Percentiles rank a stretch among this genome's conserved stretches.
These are phyloP conservation scores for Adelphocoris suturalis DNA, from an alignment of 2,888 invertebrate species.

Conservation along the genomic window DNA sequence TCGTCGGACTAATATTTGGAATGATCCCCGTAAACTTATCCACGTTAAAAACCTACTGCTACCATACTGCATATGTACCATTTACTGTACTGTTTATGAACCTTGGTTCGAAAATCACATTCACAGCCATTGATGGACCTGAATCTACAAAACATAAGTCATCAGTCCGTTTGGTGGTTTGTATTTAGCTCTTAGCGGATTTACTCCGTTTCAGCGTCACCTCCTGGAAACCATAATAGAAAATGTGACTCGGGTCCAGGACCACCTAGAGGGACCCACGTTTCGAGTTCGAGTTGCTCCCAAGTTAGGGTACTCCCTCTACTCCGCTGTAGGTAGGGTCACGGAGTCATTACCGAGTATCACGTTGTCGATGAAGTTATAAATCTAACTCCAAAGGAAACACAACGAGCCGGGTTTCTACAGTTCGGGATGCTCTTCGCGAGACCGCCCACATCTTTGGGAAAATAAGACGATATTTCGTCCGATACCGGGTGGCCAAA, in stretches of 20 bases:
- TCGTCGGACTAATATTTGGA: too few relatives aligned
- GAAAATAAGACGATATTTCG: not conserved
- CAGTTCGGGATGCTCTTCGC: not conserved
- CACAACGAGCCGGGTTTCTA: slow-evolving; percentile 27
- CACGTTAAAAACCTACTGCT: too few relatives aligned
- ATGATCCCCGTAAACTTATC: too few relatives aligned
- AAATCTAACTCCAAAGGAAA: slow-evolving; percentile 43
- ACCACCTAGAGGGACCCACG: slow-evolving; percentile 45
- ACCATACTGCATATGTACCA: too few relatives aligned
- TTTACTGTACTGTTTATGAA: too few relatives aligned
- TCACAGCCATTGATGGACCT: too few relatives aligned
- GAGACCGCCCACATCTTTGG: not conserved
- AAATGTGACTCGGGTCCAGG: slow-evolving; percentile 29
- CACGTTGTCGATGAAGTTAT: slow-evolving; percentile 71
- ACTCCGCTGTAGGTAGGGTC: slow-evolving; percentile 65
- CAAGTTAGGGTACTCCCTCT: slow-evolving; percentile 61
- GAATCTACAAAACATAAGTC: too few relatives aligned
- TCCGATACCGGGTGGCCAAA: not conserved
- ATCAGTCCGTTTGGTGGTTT: not conserved
- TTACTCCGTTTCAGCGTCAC: not conserved
- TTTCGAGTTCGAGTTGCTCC: slow-evolving; percentile 20
- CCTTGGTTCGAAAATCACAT: too few relatives aligned
- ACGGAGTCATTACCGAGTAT: slow-evolving; percentile 69
- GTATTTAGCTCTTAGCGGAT: not conserved
- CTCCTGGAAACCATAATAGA: slow-evolving; percentile 3